These are phyloP conservation scores for Drosophila ustulata DNA, from an alignment of 2,888 invertebrate genomes.

Conservation along the genomic window DNA sequence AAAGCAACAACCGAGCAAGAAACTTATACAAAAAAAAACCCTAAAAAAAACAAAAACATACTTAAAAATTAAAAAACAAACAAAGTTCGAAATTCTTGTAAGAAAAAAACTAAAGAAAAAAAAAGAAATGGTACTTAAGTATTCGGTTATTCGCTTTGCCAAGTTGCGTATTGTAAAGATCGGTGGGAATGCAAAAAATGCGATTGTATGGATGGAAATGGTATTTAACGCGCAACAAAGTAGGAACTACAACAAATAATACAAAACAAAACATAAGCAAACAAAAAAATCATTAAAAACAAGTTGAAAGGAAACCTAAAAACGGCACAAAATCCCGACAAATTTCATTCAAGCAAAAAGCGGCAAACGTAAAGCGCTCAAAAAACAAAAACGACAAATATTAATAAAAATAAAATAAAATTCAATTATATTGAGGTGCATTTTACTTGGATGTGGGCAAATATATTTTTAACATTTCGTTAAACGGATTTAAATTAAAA, in stretches of 20 bases:
- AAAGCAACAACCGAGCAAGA: conserved; percentile 38
- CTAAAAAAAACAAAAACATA: conserved; percentile 11
- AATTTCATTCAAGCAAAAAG: conserved; percentile 65
- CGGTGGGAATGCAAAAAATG: conserved; percentile 8
- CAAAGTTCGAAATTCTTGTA: conserved; percentile 41
- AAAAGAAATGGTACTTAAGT: conserved; percentile 18
- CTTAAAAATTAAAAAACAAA: neutral
- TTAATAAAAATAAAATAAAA: conserved; percentile 71
- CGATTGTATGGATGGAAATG: conserved; percentile 29
- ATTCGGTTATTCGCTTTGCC: conserved; percentile 36
- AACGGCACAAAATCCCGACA: conserved; percentile 47
- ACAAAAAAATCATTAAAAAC: conserved; percentile 7
- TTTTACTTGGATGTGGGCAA: conserved; percentile 3
- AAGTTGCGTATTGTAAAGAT: conserved; percentile 26
- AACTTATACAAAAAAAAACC: conserved; percentile 16
- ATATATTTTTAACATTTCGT: neutral
- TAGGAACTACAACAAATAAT: conserved; percentile 34
- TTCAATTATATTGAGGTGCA: conserved; percentile 33
- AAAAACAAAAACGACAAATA: conserved; percentile 59
- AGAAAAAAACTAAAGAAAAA: conserved; percentile 18
- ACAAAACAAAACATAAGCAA: conserved; percentile 10
- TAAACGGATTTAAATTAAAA: neutral
- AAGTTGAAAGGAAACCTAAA: conserved; percentile 29
- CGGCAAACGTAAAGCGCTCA: conserved; percentile 56
- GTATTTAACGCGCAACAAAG: conserved; percentile 48